Percentiles rank a stretch among this genome's conserved stretches.
These are phyloP conservation scores for Sebastes oblongus DNA, from an alignment of 2,797 vertebrate genomes.

Conservation along the genomic window DNA sequence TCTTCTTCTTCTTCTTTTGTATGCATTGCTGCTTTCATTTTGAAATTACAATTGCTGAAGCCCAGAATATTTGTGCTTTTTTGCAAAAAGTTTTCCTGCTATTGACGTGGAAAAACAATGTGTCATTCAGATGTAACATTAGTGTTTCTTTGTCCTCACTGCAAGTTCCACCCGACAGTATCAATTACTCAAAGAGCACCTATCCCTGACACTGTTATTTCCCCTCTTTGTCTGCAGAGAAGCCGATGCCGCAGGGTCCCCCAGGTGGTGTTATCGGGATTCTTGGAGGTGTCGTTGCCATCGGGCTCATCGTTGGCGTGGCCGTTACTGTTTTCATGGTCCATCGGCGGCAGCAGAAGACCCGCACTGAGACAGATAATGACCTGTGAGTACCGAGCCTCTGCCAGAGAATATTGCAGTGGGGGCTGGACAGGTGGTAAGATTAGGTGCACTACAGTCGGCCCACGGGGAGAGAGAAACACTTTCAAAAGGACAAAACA, in stretches of 20 bases:
- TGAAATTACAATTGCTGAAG: not conserved
- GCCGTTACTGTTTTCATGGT: slow-evolving; percentile 85
- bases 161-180: slow-evolving; percentile 20
- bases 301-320: slow-evolving; percentile 83
- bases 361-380: slow-evolving; percentile 76
- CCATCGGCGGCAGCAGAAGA: slow-evolving; percentile 86
- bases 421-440: slow-evolving; percentile 58
- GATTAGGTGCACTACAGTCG: slow-evolving; percentile 67
- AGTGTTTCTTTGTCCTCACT: not conserved
- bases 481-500: slow-evolving; percentile 43
- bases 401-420: slow-evolving; percentile 44
- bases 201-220: slow-evolving; percentile 55
- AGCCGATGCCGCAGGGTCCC: slow-evolving; percentile 84
- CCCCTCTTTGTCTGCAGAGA: slow-evolving; percentile 81
- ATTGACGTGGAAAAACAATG: not conserved
- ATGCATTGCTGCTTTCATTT: slow-evolving; percentile 3
- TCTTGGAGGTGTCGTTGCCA: slow-evolving; percentile 84
- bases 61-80: slow-evolving; percentile 15
- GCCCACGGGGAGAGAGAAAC: slow-evolving; percentile 39
- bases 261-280: slow-evolving; percentile 86
- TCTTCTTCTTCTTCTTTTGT: not conserved
- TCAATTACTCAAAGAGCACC: slow-evolving; percentile 42
- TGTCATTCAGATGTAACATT: not conserved
- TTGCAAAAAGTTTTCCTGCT: not conserved
- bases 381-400: slow-evolving; percentile 86